phyloP scores from a whole-genome alignment of 2,888 invertebrate species.

The Eupelmus urozonus region DNA sequence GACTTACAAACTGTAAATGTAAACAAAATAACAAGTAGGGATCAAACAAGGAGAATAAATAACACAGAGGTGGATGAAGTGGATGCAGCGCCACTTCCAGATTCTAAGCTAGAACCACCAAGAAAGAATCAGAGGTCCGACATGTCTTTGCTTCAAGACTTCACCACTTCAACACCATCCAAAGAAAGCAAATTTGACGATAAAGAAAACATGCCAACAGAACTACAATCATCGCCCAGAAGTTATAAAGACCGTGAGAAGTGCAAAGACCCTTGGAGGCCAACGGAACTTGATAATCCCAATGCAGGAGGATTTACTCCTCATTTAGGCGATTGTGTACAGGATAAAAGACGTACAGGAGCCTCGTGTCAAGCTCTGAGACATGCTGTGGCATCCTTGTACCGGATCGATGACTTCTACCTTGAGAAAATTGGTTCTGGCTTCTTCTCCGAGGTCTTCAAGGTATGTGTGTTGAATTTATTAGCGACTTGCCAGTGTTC shows the following conservation, averaged over 20 bases:
- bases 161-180: slow-evolving; percentile 63
- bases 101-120: slow-evolving; percentile 55
- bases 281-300: slow-evolving; percentile 72
- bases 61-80: slow-evolving; percentile 52
- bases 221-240: slow-evolving; percentile 71
- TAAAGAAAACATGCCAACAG: slow-evolving; percentile 70
- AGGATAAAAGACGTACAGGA: slow-evolving; percentile 80
- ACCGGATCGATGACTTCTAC: slow-evolving; percentile 95
- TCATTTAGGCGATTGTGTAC: slow-evolving; percentile 63
- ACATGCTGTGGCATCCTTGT: slow-evolving; percentile 93
- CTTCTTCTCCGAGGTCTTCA: slow-evolving; percentile 98
- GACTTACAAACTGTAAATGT: slow-evolving; percentile 54
- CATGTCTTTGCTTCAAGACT: slow-evolving; percentile 51
- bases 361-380: slow-evolving; percentile 93
- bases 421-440: slow-evolving; percentile 96
- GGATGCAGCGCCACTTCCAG: slow-evolving; percentile 54
- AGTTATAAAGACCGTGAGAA: slow-evolving; percentile 74
- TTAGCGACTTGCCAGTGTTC: not conserved
- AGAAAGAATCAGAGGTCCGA: slow-evolving; percentile 47
- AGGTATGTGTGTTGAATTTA: slow-evolving; percentile 82
- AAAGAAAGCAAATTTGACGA: slow-evolving; percentile 63
- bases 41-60: slow-evolving; percentile 57
- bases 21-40: slow-evolving; percentile 56
- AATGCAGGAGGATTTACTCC: slow-evolving; percentile 60
- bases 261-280: slow-evolving; percentile 73